Evolutionary conservation across 2,113 vertebrate species (phyloP).

Genomic region (Oreotrochilus melanogaster): DNA sequence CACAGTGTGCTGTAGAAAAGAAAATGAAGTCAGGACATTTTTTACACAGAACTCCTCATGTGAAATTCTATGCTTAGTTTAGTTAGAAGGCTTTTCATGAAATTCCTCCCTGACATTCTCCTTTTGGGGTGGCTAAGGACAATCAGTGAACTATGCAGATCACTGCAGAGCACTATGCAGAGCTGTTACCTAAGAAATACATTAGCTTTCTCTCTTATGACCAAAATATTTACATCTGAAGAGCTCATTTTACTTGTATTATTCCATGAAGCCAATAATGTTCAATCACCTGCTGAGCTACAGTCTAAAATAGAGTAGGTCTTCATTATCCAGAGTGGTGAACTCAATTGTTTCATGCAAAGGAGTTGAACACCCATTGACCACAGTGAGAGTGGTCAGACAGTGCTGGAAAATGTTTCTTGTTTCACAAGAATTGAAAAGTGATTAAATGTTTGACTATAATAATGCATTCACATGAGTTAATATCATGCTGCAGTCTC

Average conservation of each 20-base stretch:
- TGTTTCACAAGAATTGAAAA: slow-evolving; percentile 57
- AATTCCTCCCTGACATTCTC: not conserved
- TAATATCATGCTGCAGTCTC: slow-evolving; percentile 4
- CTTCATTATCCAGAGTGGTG: slow-evolving; percentile 42
- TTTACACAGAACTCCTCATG: not conserved
- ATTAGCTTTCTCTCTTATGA: slow-evolving; percentile 18
- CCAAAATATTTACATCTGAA: slow-evolving; percentile 45
- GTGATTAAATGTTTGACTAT: slow-evolving; percentile 48
- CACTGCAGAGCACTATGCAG: not conserved
- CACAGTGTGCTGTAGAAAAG: not conserved
- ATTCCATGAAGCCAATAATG: slow-evolving; percentile 50
- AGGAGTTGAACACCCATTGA: slow-evolving; percentile 23
- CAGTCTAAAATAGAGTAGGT: slow-evolving; percentile 17
- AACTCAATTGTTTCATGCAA: slow-evolving; percentile 39
- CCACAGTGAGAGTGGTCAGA: not conserved
- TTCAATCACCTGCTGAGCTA: slow-evolving; percentile 41
- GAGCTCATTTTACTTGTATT: slow-evolving; percentile 40
- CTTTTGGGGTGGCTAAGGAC: not conserved
- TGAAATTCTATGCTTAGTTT: not conserved
- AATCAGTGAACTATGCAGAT: not conserved
- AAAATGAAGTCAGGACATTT: not conserved
- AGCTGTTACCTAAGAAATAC: not conserved
- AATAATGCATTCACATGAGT: slow-evolving; percentile 44
- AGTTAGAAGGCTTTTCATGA: not conserved
- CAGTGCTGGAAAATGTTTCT: slow-evolving; percentile 42